Evolutionary conservation across 2,797 vertebrate genomes (phyloP), one percentile per base, ranked within the genome.

Genomic region (Odontamblyopus rebecca): DNA sequence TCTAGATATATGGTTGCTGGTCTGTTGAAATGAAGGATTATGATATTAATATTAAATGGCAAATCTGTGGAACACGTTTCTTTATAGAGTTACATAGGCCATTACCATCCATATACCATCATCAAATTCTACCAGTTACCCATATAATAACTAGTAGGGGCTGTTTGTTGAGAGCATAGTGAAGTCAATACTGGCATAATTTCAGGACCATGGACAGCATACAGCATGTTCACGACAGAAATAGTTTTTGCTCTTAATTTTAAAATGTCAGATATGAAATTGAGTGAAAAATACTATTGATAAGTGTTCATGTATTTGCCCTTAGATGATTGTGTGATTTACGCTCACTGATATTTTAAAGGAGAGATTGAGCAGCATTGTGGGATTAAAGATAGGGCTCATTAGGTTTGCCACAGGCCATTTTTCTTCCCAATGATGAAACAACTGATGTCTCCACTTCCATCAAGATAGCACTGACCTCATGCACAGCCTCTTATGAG

Each of bases 201-300:
- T 92, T 94, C 92, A 94, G 93, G 9, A 95, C 94, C 94, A 92
- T 12, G 93, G 93, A 94, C 88, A 94, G 93, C 64, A 61, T 27
- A 35, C 6, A 27, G 19, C n/a, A 12, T 12, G 19, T 66, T 59
- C 35, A 35, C 19, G 2, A 23, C 54, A 56, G 69, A 69, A 38
- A 35, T 19, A 0, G 35, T 61, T 15, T 5, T 6, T 38, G 27
- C 44, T 51, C 30, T 48, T 44, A 7, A 6, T 35, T 35, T 35
- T 35, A 44, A 71, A 3, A 68, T 50, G 63, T 56, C 69, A 71
- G 51, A 72, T 56, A 0, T 23, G 18, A n/a, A 72, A 73, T 72
- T 19, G 67, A 64, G 26, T 63, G 60, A 75, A 32, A 8, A 57
- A 32, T 66, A 38, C 38, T 53, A 72, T 68, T 29, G 67, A 53